These are phyloP conservation scores for Hippoglossus stenolepis DNA, from an alignment of 2,113 vertebrate species.

Conservation along the genomic window DNA sequence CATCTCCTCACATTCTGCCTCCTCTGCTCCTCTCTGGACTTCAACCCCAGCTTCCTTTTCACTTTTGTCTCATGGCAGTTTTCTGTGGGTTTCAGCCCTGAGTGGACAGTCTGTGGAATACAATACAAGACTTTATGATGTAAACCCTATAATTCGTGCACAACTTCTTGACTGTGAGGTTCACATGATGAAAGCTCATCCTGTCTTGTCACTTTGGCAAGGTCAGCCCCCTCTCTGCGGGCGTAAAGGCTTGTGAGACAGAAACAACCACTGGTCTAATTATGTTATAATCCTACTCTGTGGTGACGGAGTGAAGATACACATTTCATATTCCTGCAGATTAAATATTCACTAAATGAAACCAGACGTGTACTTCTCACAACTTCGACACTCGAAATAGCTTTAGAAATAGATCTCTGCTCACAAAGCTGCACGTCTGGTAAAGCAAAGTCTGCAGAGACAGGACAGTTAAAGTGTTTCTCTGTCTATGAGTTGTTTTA, in stretches of 20 bases:
- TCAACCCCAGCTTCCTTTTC: constrained; percentile 8
- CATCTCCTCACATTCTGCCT: constrained; percentile 3
- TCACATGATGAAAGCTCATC: neutral
- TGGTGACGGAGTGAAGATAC: neutral
- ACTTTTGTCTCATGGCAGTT: constrained; percentile 22
- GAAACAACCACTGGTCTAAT: constrained; percentile 21
- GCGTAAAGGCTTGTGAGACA: constrained; percentile 1
- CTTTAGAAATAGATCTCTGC: constrained; percentile 12
- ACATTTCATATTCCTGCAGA: neutral
- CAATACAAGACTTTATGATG: no score
- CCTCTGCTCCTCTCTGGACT: constrained; percentile 7
- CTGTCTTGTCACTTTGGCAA: constrained; percentile 40
- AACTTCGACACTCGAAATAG: constrained; percentile 17
- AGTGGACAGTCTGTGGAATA: neutral
- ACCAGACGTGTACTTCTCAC: neutral
- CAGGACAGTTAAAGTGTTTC: no score
- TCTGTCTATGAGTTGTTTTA: no score
- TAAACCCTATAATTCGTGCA: neutral
- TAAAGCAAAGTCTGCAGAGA: neutral
- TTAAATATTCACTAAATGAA: constrained; percentile 5
- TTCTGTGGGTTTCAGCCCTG: neutral
- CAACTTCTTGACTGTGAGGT: neutral
- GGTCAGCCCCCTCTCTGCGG: constrained; percentile 48
- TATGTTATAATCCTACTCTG: neutral
- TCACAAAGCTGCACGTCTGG: constrained; percentile 16